Conservation (phyloP, 2,113 vertebrate species). For the Scolopax mira region DNA sequence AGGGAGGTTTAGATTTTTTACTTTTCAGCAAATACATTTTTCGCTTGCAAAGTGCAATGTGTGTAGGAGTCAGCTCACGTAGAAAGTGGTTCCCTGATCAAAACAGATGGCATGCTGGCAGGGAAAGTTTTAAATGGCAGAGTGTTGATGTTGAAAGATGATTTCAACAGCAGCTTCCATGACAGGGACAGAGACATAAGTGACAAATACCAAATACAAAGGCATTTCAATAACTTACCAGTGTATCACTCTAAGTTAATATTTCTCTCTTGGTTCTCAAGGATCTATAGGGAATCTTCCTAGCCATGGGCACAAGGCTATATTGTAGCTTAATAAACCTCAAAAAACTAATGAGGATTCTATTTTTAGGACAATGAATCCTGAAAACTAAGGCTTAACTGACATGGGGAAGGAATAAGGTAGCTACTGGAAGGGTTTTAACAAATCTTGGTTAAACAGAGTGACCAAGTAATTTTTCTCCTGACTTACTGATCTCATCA, state of each 20-base stretch:
- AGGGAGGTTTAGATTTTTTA: slow-evolving; percentile 6
- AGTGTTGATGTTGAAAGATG: slow-evolving; percentile 70
- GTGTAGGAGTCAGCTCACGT: slow-evolving; percentile 69
- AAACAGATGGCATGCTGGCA: slow-evolving; percentile 71
- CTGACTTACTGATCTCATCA: background rate
- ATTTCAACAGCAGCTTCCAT: slow-evolving; percentile 70
- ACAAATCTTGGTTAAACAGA: background rate
- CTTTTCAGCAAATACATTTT: slow-evolving; percentile 52
- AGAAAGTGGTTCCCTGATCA: slow-evolving; percentile 71
- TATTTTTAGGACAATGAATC: slow-evolving; percentile 48
- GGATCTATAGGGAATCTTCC: background rate
- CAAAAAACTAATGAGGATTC: background rate
- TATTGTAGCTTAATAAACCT: background rate
- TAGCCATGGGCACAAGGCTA: background rate
- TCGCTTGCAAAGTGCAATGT: slow-evolving; percentile 43
- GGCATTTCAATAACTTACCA: slow-evolving; percentile 55
- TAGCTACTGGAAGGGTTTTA: background rate
- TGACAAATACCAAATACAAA: slow-evolving; percentile 66
- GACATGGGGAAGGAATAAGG: background rate
- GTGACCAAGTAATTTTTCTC: background rate
- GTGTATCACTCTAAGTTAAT: background rate
- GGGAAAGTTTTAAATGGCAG: slow-evolving; percentile 71
- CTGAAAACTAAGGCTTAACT: background rate
- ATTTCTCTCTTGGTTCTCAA: background rate
- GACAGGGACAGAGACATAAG: slow-evolving; percentile 68